Conservation (phyloP, 2,888 invertebrate species). For the Seira musarum region DNA sequence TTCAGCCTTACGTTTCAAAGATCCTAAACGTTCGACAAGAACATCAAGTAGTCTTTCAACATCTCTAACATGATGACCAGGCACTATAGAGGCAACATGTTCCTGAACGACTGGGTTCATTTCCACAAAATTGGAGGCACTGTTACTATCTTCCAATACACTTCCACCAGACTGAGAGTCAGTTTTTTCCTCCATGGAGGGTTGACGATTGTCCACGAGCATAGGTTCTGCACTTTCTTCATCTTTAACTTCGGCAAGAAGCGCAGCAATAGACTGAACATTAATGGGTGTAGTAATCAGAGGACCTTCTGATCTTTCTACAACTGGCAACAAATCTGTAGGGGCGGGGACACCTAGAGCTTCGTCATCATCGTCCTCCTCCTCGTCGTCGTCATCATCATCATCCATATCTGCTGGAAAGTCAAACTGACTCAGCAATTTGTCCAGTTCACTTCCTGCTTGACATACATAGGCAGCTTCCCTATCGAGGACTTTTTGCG, state of each 20-base stretch:
- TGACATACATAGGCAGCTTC: conserved; percentile 92
- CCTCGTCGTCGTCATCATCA: too few relatives aligned
- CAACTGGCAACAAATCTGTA: conserved; percentile 42
- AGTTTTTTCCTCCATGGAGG: not conserved
- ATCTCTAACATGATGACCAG: conserved; percentile 74
- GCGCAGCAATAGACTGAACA: conserved; percentile 53
- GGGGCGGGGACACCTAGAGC: conserved; percentile 49
- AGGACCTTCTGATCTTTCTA: not conserved
- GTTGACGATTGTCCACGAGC: conserved; percentile 29
- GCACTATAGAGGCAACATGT: not conserved
- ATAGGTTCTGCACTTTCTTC: conserved; percentile 28
- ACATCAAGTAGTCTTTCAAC: conserved; percentile 88
- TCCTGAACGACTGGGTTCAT: not conserved
- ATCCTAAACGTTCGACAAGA: conserved; percentile 89
- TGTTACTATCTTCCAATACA: conserved; percentile 38
- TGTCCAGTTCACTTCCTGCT: conserved; percentile 85
- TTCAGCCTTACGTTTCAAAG: conserved; percentile 94
- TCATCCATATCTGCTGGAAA: conserved; percentile 39
- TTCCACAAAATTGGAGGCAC: not conserved
- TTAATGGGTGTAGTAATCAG: conserved; percentile 24
- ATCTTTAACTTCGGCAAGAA: conserved; percentile 41
- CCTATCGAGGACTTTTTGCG: conserved; percentile 94
- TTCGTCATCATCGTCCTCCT: not conserved
- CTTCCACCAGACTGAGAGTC: conserved; percentile 19
- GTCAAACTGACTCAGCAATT: conserved; percentile 77